Conservation (phyloP, 2,113 vertebrate species). For the Proteles cristata region DNA sequence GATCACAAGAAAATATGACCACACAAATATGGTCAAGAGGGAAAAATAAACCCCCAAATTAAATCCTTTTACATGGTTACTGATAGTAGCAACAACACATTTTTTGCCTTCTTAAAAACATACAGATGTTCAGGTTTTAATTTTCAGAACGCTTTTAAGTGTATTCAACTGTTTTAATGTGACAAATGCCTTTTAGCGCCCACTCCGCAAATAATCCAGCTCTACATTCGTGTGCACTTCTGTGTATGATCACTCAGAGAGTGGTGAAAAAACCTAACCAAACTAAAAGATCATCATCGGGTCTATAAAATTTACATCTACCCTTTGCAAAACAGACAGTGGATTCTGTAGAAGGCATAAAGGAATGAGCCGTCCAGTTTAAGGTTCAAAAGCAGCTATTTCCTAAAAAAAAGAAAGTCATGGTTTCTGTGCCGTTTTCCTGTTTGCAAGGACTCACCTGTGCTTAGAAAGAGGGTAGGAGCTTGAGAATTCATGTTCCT, state of each 20-base stretch:
- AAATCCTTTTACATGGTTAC: slow-evolving; percentile 38
- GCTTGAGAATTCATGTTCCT: slow-evolving; percentile 58
- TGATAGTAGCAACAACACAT: slow-evolving; percentile 42
- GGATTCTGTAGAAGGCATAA: slow-evolving; percentile 54
- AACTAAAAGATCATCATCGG: slow-evolving; percentile 74
- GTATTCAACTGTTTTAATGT: slow-evolving; percentile 69
- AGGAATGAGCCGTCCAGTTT: slow-evolving; percentile 46
- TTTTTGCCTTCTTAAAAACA: slow-evolving; percentile 16
- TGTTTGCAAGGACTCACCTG: slow-evolving; percentile 75
- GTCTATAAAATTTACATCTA: slow-evolving; percentile 72
- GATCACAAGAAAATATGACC: no score
- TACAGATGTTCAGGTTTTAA: slow-evolving; percentile 79
- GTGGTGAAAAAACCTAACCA: slow-evolving; percentile 57
- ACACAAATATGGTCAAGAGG: no score
- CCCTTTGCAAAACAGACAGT: slow-evolving; percentile 55
- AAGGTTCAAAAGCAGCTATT: slow-evolving; percentile 54
- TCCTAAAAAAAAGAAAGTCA: slow-evolving; percentile 49
- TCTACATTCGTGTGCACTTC: slow-evolving; percentile 71
- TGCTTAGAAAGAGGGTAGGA: slow-evolving; percentile 57
- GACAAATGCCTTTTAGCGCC: slow-evolving; percentile 47
- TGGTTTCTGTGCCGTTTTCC: background rate
- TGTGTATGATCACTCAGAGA: slow-evolving; percentile 60
- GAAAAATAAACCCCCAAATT: slow-evolving; percentile 74
- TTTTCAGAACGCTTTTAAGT: slow-evolving; percentile 76
- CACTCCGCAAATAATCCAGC: slow-evolving; percentile 76